A percentile compares a stretch with the other conserved stretches of the same genome.
Conservation (phyloP, 2,888 invertebrate species). For the Noctua comes region DNA sequence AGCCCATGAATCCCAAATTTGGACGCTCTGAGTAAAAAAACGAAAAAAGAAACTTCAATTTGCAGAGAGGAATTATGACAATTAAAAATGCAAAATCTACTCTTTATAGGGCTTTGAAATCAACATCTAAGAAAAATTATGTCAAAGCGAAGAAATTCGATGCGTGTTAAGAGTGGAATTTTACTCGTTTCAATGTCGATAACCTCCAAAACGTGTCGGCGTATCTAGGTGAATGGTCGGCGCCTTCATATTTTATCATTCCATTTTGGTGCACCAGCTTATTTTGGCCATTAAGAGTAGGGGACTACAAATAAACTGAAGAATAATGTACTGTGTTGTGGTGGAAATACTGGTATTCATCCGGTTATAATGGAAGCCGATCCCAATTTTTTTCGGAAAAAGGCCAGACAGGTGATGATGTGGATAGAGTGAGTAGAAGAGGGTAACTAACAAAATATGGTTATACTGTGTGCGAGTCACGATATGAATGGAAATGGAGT, state of each 20-base stretch:
- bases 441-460: not conserved
- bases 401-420: not conserved
- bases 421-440: not conserved
- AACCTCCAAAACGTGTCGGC: constrained; percentile 42
- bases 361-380: not conserved
- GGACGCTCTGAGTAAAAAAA: not conserved
- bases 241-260: constrained; percentile 9
- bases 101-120: not conserved
- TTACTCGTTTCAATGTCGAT: constrained; percentile 27
- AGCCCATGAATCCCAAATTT: not conserved
- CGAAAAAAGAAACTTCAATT: not conserved
- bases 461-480: not conserved
- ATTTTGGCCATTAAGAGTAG: not conserved
- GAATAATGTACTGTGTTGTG: not conserved
- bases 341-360: not conserved
- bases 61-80: not conserved
- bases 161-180: constrained; percentile 34
- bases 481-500: not conserved
- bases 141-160: not conserved
- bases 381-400: not conserved
- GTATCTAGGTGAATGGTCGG: constrained; percentile 36
- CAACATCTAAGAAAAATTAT: not conserved
- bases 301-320: not conserved
- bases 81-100: not conserved
- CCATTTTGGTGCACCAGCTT: not conserved